phyloP scores from a whole-genome alignment of 2,888 invertebrate species.

The Cremastinae sp. region DNA sequence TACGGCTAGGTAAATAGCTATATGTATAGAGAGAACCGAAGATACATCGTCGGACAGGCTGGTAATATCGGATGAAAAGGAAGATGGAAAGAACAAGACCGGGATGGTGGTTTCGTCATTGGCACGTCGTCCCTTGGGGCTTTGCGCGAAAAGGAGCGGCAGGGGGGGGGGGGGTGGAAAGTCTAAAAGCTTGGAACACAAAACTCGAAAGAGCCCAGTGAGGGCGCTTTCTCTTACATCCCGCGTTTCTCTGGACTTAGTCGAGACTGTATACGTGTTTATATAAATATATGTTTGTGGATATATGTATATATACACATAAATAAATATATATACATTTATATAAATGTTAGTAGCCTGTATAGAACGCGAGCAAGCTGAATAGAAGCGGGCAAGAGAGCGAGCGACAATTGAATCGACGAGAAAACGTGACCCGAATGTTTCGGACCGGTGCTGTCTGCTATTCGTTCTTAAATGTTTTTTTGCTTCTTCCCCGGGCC shows the following conservation, averaged over 20 bases:
- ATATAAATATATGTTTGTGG: neutral
- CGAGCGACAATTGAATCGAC: constrained; percentile 77
- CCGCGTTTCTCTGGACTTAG: constrained; percentile 3
- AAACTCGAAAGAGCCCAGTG: constrained; percentile 45
- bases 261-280: constrained; percentile 29
- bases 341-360: constrained; percentile 5
- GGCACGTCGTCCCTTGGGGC: constrained; percentile 48
- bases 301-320: neutral
- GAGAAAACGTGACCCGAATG: constrained; percentile 75
- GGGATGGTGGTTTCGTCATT: constrained; percentile 34
- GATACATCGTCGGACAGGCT: constrained; percentile 23
- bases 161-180: neutral
- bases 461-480: constrained; percentile 65
- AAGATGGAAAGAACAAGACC: neutral
- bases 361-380: constrained; percentile 39
- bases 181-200: constrained; percentile 51
- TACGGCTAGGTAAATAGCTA: too few relatives aligned
- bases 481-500: constrained; percentile 40
- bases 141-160: too few relatives aligned
- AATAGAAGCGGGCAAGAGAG: constrained; percentile 60
- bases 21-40: constrained; percentile 20
- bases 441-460: constrained; percentile 58
- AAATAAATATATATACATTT: neutral
- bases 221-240: constrained; percentile 6
- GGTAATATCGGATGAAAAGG: constrained; percentile 2